Base-by-base conservation (phyloP, 2,113 vertebrate genomes). In the Geococcyx californianus region DNA sequence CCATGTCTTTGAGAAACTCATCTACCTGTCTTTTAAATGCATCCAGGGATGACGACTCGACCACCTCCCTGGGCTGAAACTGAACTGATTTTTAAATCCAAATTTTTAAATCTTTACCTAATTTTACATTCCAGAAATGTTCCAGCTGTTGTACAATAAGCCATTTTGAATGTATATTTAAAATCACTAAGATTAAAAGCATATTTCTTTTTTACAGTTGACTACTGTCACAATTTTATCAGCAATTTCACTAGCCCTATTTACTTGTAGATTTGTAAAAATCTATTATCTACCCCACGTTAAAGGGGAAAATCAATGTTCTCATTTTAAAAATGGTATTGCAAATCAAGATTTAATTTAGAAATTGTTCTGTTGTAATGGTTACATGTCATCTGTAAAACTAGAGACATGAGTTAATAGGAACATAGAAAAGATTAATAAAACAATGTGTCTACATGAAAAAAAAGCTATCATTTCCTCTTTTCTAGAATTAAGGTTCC, bases 401-500 rank as follows among this genome's bases (percentile, higher is more conserved):
- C 29, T 6, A 70, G 3, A 29, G 44, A 34, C 1, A 23, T 33
- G 33, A 56, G 34, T 75, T 78, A 21, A 72, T 0, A 69, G 33
- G 55, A 87, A 84, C 93, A 56, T 10, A 68, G 8, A 28, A 12
- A 89, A 63, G 12, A 58, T 20, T 20, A 7, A 77, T 40, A 1
- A 86, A 76, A 83, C 31, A 5, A 7, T 7, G 14, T 9, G 21
- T n/a, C 24, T 45, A 36, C 16, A 20, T 51, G 36, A 52, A 87
- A 42, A 4, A 62, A 58, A 60, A 79, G 1, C 3, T 40, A 0
- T 13, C 23, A 38, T 20, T 54, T 59, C 12, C 40, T n/a, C 44
- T 60, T 58, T n/a, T 26, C 40, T 64, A 60, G 83, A 93, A 75
- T 23, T 42, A 67, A 79, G 20, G 13, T 58, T 21, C 2, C 1